Evolutionary conservation across 2,113 vertebrate genomes (phyloP).

Genomic region (Sebastes schlegelii): DNA sequence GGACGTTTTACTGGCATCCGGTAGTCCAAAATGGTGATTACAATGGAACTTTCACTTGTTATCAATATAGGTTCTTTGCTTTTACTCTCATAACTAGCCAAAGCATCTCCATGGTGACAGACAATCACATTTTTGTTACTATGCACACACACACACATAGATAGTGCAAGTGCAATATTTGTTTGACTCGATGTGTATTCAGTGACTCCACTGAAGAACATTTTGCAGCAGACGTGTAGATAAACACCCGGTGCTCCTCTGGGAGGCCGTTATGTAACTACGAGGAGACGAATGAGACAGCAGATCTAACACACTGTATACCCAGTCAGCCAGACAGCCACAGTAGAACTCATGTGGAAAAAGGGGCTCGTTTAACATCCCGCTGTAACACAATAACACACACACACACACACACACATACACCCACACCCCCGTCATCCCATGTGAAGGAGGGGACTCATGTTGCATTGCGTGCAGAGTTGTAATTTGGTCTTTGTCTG

Average conservation of each 20-base stretch:
- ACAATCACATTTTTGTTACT: not conserved
- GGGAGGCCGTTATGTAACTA: conserved; percentile 55
- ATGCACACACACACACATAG: not conserved
- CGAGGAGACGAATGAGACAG: conserved; percentile 42
- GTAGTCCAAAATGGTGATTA: no score
- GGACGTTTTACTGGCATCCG: no score
- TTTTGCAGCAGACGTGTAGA: not conserved
- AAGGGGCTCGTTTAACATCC: conserved; percentile 43
- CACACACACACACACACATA: conserved; percentile 15
- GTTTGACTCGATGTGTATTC: not conserved
- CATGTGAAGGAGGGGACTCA: conserved; percentile 37
- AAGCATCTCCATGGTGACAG: not conserved
- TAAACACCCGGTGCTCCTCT: conserved; percentile 29
- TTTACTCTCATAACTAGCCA: not conserved
- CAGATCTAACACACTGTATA: conserved; percentile 25
- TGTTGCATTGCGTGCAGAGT: conserved; percentile 69
- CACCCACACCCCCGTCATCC: not conserved
- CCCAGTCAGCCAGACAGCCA: conserved; percentile 37
- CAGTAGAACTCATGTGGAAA: conserved; percentile 12
- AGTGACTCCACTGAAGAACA: conserved; percentile 7
- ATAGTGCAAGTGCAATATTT: conserved; percentile 8
- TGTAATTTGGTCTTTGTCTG: conserved; percentile 59
- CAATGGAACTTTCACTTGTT: no score
- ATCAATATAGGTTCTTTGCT: not conserved
- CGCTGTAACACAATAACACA: not conserved